A percentile compares a stretch with the other conserved stretches of the same genome.
phyloP scores from a whole-genome alignment of 2,113 vertebrate species.

The Labeo rohita region DNA sequence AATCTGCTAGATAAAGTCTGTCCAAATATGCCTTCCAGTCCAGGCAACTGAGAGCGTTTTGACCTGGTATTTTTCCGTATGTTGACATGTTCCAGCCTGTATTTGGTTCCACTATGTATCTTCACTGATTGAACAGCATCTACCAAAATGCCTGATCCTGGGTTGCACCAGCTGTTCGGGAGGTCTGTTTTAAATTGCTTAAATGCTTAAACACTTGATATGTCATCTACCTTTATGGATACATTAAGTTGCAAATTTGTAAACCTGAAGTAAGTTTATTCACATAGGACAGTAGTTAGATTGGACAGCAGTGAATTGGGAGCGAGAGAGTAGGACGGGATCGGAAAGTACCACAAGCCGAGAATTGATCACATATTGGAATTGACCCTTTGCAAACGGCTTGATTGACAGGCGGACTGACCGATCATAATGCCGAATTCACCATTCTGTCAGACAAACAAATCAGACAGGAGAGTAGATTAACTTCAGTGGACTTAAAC shows the following conservation, averaged over 20 bases:
- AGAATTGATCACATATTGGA: neutral
- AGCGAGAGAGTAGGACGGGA: neutral
- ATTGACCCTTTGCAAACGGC: too few relatives aligned
- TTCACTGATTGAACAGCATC: neutral
- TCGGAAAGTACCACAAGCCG: neutral
- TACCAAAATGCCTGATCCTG: neutral
- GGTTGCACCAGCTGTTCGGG: neutral
- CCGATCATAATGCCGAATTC: too few relatives aligned
- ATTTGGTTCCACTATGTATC: neutral
- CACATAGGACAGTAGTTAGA: neutral
- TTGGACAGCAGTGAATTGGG: neutral
- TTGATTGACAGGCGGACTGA: too few relatives aligned
- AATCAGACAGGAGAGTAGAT: too few relatives aligned
- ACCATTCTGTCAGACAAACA: too few relatives aligned
- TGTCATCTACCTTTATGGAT: neutral
- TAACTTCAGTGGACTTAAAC: too few relatives aligned
- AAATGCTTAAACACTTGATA: neutral
- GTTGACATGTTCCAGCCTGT: conserved; percentile 16
- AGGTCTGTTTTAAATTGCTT: neutral
- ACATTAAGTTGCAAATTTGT: neutral
- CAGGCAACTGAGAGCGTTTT: conserved; percentile 19
- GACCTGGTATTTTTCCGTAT: conserved; percentile 50
- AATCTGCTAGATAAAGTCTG: conserved; percentile 36
- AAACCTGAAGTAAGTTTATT: neutral
- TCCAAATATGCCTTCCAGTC: conserved; percentile 40